These are phyloP conservation scores for Cervus canadensis DNA, from an alignment of 2,113 vertebrate genomes.

Conservation along the genomic window DNA sequence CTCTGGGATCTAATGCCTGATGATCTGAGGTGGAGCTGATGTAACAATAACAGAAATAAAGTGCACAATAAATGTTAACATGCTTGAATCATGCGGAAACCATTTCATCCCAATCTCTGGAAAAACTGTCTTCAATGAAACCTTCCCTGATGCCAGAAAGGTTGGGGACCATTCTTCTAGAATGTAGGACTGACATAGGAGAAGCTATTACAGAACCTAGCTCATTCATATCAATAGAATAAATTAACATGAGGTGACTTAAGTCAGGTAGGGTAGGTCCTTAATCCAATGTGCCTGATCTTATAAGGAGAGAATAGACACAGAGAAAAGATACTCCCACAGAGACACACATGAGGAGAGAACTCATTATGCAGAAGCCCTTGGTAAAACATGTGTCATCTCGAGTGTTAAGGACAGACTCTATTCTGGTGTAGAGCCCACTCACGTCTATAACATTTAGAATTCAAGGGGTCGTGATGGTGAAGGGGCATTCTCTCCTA, in stretches of 20 bases:
- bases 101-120: neutral
- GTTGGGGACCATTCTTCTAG: neutral
- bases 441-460: neutral
- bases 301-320: neutral
- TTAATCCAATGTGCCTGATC: neutral
- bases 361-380: neutral
- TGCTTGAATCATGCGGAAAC: neutral
- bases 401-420: neutral
- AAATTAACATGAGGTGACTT: neutral
- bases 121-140: neutral
- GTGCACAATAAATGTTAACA: neutral
- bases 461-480: neutral
- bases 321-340: neutral
- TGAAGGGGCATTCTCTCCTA: neutral
- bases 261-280: neutral
- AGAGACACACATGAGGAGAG: neutral
- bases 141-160: neutral
- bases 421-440: neutral
- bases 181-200: neutral
- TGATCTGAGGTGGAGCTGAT: neutral
- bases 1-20: neutral
- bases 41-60: neutral
- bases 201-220: neutral
- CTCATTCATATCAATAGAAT: neutral
- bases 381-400: neutral